phyloP scores from a whole-genome alignment of 2,113 vertebrate genomes.

The Origma solitaria region DNA sequence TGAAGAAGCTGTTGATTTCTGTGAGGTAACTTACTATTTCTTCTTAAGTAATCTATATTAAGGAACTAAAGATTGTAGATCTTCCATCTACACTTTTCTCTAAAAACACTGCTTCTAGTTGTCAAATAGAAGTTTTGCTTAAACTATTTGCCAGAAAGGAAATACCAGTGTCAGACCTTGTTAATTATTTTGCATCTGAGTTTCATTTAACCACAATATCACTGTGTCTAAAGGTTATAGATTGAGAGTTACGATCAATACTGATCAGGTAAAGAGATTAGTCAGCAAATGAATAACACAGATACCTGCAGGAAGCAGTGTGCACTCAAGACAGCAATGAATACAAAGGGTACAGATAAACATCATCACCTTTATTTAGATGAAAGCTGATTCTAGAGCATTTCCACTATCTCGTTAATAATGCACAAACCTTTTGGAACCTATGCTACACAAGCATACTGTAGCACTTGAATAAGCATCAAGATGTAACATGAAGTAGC shows the following conservation, averaged over 20 bases:
- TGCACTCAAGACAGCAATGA: constrained; percentile 60
- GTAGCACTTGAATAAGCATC: constrained; percentile 5
- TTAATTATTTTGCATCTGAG: constrained; percentile 65
- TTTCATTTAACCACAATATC: constrained; percentile 69
- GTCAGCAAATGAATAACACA: constrained; percentile 71
- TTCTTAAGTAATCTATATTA: constrained; percentile 88
- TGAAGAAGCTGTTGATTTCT: constrained; percentile 92
- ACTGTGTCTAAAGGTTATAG: constrained; percentile 71
- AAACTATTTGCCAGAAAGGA: constrained; percentile 28
- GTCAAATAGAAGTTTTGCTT: constrained; percentile 34
- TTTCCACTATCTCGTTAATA: constrained; percentile 66
- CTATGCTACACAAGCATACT: constrained; percentile 10
- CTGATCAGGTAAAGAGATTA: constrained; percentile 76
- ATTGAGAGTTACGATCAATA: constrained; percentile 71
- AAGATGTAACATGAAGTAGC: constrained; percentile 6
- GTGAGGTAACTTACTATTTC: constrained; percentile 85
- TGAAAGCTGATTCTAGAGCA: constrained; percentile 66
- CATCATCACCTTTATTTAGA: constrained; percentile 67
- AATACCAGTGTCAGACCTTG: constrained; percentile 27
- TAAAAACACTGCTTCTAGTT: constrained; percentile 63
- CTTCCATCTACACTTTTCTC: constrained; percentile 72
- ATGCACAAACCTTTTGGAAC: constrained; percentile 50
- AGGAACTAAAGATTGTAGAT: constrained; percentile 77
- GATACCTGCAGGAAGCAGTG: constrained; percentile 62
- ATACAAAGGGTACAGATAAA: constrained; percentile 68